Base-by-base conservation (phyloP, 1,140 invertebrate species). In the Zaprionus tsacasi region DNA sequence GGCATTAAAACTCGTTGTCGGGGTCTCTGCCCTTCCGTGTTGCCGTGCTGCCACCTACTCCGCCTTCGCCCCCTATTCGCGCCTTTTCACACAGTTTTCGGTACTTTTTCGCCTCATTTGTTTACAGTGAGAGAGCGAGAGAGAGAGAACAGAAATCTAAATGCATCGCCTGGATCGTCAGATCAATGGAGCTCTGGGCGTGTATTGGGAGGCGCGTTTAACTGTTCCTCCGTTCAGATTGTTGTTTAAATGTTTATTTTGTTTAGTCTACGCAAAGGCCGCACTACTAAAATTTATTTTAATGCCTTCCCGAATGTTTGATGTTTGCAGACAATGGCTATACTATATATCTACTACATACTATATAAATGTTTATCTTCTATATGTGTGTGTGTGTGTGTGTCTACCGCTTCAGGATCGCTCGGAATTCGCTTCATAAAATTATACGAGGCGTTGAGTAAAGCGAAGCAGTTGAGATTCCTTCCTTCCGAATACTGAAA, bases 231-330 rank as follows among this genome's bases (percentile, higher is more conserved):
- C 5, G 45, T 50, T 52, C 69, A 73, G 68, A 63, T 3, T 5
- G 63, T 60, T 70, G 70, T 57, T 65, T 71, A 70, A 76, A 76
- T 87, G 83, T 87, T 87, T 87, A 87, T 87, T 87, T 88, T 87
- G 83, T 87, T 87, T 87, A 87, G 83, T 87, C 83, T 87, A 87
- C 83, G 74, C 83, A 87, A 82, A 87, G 82, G 82, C 82, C 79
- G 79, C 82, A 78, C 77, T 88, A 87, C 73, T 78, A 85, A 83
- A 87, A 87, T 83, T 82, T 82, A 88, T 88, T 80, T 82, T 72
- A 88, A 87, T 87, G 79, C 80, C 72, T 69, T 40, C 35, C 54
- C 52, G 75, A 88, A 83, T 87, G 83, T 88, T 87, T 87, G 83
- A 87, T 87, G 83, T 87, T 79, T 80, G 83, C 59, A 77, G 57